Percentiles rank a stretch among this genome's conserved stretches.
Conservation (phyloP, 2,888 invertebrate species). For the Tetrapedia diversipes region DNA sequence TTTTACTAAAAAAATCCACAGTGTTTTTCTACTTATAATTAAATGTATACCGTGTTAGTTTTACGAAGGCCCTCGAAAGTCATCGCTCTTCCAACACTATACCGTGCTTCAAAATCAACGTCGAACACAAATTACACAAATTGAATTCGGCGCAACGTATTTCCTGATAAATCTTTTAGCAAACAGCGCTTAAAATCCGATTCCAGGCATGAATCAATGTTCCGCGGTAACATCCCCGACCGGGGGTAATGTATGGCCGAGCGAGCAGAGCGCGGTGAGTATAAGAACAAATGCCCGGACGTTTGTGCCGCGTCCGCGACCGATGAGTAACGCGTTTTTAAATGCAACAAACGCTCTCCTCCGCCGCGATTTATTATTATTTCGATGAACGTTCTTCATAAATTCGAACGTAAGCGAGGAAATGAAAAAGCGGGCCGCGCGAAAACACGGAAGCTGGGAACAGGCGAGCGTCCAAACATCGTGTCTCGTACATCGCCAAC, state of each 20-base stretch:
- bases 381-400: conserved; percentile 44
- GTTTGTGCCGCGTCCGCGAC: conserved; percentile 23
- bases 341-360: conserved; percentile 30
- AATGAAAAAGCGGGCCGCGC: conserved; percentile 18
- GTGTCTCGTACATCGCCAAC: not conserved
- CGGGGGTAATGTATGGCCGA: conserved; percentile 4
- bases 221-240: not conserved
- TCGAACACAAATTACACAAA: conserved; percentile 3
- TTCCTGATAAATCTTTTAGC: not conserved
- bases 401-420: conserved; percentile 27
- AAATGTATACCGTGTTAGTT: no score
- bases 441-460: conserved; percentile 27
- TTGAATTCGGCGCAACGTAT: not conserved
- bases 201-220: conserved; percentile 23
- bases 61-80: not conserved
- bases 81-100: not conserved
- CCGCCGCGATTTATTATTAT: conserved; percentile 39
- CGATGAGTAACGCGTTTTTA: conserved; percentile 45
- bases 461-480: not conserved
- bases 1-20: no score
- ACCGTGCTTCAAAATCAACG: not conserved
- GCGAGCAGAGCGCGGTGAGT: not conserved
- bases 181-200: conserved; percentile 21
- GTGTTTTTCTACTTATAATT: no score
- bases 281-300: conserved; percentile 39